Percentiles rank a stretch among this genome's conserved stretches.
Conservation (phyloP, 1,140 invertebrate species). For the Aphaenogaster ashmeadi region DNA sequence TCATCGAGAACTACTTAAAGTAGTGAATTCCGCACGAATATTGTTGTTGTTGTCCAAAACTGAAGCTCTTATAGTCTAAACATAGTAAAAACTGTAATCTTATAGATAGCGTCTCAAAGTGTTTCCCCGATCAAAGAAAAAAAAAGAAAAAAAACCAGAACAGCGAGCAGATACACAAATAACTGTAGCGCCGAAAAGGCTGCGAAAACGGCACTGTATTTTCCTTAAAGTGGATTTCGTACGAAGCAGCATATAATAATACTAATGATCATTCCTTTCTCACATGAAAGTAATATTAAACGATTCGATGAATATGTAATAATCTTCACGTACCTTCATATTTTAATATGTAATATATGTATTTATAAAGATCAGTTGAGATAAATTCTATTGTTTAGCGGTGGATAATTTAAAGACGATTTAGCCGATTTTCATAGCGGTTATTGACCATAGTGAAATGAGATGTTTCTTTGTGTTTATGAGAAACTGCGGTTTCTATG, state of each 20-base stretch:
- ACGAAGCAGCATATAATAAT: constrained; percentile 37
- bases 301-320: constrained; percentile 64
- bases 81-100: constrained; percentile 35
- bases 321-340: constrained; percentile 58
- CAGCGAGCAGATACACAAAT: constrained; percentile 1
- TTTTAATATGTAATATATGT: constrained; percentile 69
- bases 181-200: background rate
- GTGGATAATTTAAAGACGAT: constrained; percentile 50
- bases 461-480: constrained; percentile 34
- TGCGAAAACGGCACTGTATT: constrained; percentile 47
- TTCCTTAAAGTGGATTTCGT: constrained; percentile 58
- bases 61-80: constrained; percentile 60
- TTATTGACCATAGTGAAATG: constrained; percentile 38
- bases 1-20: constrained; percentile 52
- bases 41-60: constrained; percentile 58
- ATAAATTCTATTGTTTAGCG: constrained; percentile 43
- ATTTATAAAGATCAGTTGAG: constrained; percentile 56
- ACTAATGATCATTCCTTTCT: constrained; percentile 74
- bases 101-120: constrained; percentile 33
- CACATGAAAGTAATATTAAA: constrained; percentile 71
- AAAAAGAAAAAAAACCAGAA: constrained; percentile 24
- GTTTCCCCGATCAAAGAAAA: constrained; percentile 9
- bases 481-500: constrained; percentile 22
- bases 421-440: constrained; percentile 44
- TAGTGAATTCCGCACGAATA: constrained; percentile 51